phyloP scores from a whole-genome alignment of 2,888 invertebrate genomes.

The Sinelater perroti region DNA sequence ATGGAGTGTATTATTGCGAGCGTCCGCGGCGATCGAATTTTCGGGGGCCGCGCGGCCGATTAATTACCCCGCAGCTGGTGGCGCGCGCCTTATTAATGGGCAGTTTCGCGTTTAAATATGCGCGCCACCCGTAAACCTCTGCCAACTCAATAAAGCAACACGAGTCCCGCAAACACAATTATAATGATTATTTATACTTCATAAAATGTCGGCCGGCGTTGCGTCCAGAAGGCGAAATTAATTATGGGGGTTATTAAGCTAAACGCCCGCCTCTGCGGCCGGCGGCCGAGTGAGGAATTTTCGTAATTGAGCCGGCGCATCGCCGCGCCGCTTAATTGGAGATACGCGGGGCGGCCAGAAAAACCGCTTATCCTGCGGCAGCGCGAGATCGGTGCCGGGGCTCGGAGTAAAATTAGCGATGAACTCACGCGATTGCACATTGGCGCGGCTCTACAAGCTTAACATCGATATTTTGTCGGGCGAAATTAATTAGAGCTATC shows the following conservation, averaged over 20 bases:
- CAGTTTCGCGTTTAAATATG: conserved; percentile 49
- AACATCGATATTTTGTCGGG: conserved; percentile 31
- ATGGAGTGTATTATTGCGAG: conserved; percentile 17
- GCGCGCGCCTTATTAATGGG: conserved; percentile 34
- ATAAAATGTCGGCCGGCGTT: conserved; percentile 41
- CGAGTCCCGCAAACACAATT: conserved; percentile 44
- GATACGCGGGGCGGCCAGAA: too few relatives aligned
- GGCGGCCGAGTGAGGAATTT: conserved; percentile 22
- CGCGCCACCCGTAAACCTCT: conserved; percentile 47
- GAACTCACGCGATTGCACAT: conserved; percentile 33
- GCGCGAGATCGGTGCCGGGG: too few relatives aligned
- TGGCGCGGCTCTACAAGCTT: conserved; percentile 30
- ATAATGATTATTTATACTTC: conserved; percentile 48
- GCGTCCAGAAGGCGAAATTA: conserved; percentile 37
- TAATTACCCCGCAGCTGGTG: not conserved
- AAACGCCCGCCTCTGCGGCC: conserved; percentile 25
- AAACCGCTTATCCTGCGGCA: too few relatives aligned
- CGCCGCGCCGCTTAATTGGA: too few relatives aligned
- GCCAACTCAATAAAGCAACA: conserved; percentile 46
- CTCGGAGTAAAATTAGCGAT: conserved; percentile 36
- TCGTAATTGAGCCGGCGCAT: too few relatives aligned
- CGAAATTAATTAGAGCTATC: conserved; percentile 39
- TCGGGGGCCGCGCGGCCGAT: not conserved
- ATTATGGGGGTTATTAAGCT: conserved; percentile 39
- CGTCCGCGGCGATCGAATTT: not conserved